Conservation (phyloP, 2,797 vertebrate species). For the Rachycentron canadum region DNA sequence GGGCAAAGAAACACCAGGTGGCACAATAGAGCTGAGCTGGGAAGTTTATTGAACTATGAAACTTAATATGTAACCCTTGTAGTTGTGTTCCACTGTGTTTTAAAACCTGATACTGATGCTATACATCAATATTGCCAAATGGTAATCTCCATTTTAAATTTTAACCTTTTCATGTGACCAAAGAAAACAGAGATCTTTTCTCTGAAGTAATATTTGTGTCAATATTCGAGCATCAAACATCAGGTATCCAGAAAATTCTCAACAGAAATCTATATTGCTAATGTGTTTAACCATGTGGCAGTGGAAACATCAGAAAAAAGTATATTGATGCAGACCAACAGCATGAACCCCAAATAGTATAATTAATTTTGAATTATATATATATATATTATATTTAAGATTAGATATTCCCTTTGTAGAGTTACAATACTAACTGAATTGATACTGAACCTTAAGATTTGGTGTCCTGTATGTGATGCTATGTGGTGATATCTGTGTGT, state of each 20-base stretch:
- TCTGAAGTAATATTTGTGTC: neutral
- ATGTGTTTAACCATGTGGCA: no score
- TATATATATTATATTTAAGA: no score
- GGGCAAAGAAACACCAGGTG: constrained; percentile 68
- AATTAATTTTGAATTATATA: no score
- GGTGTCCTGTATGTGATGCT: constrained; percentile 25
- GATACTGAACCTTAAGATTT: constrained; percentile 4
- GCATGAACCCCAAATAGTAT: no score
- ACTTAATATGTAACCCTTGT: constrained; percentile 7
- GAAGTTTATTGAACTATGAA: constrained; percentile 34
- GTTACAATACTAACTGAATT: constrained; percentile 12
- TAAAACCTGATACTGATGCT: neutral
- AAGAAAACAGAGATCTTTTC: constrained; percentile 16
- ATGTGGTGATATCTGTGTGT: constrained; percentile 42
- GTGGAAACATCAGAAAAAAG: neutral
- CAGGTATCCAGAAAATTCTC: neutral
- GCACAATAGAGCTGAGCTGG: constrained; percentile 66
- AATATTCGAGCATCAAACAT: neutral
- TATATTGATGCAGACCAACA: neutral
- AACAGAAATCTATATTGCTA: neutral
- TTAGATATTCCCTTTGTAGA: neutral
- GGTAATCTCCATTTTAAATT: neutral
- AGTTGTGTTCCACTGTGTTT: neutral
- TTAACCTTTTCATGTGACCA: neutral
- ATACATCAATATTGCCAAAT: neutral